phyloP scores from a whole-genome alignment of 1,140 invertebrate species.

The Glomeris maerens region DNA sequence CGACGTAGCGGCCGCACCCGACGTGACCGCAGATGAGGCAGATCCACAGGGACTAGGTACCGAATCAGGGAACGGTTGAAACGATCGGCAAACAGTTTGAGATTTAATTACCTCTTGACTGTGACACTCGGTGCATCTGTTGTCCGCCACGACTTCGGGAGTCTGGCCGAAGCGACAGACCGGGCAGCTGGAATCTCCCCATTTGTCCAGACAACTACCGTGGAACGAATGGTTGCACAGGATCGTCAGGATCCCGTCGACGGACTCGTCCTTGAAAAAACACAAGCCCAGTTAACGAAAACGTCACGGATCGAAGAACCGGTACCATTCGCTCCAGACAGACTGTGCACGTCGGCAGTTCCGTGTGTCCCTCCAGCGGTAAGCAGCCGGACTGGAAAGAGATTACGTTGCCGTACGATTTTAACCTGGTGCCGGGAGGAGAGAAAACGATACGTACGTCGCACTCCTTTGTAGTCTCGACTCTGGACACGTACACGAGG shows the following conservation, averaged over 20 bases:
- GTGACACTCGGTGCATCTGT: slow-evolving; percentile 67
- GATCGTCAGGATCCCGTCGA: slow-evolving; percentile 93
- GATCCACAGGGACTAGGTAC: slow-evolving; percentile 95
- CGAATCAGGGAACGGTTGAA: slow-evolving; percentile 26
- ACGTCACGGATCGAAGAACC: not conserved
- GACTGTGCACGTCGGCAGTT: slow-evolving; percentile 94
- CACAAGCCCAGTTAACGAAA: not conserved
- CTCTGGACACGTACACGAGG: slow-evolving; percentile 83
- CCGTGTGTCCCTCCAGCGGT: slow-evolving; percentile 56
- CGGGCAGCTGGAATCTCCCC: slow-evolving; percentile 75
- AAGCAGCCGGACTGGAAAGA: slow-evolving; percentile 27
- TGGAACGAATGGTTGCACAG: slow-evolving; percentile 98
- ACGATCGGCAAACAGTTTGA: slow-evolving; percentile 13
- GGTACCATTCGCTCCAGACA: slow-evolving; percentile 69
- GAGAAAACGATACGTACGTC: slow-evolving; percentile 35
- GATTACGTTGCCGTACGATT: too few species aligned
- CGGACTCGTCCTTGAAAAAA: slow-evolving; percentile 73
- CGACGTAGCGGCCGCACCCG: slow-evolving; percentile 76
- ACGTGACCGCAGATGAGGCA: slow-evolving; percentile 97
- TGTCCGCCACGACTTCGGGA: slow-evolving; percentile 70
- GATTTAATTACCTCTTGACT: slow-evolving; percentile 32
- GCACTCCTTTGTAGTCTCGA: slow-evolving; percentile 55
- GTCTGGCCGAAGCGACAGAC: slow-evolving; percentile 75
- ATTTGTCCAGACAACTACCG: slow-evolving; percentile 81
- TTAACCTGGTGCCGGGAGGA: too few species aligned